A percentile compares a stretch with the other conserved stretches of the same genome.
Evolutionary conservation across 2,797 vertebrate genomes (phyloP).

Genomic region (Darevskia mixta): DNA sequence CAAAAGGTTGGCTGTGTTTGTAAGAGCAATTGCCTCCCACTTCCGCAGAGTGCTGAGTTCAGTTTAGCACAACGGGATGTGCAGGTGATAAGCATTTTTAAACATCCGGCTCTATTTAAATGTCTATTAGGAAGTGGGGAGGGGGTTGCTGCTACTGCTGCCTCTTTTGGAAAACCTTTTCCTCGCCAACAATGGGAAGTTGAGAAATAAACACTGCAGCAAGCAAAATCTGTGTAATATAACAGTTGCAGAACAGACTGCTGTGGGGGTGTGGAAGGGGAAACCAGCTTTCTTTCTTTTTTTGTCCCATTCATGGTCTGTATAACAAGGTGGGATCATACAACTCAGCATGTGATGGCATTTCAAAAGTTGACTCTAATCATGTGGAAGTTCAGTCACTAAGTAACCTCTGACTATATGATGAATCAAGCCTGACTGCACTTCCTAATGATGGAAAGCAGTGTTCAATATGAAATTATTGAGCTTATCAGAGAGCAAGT

Average conservation of each 20-base stretch:
- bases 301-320: neutral
- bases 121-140: neutral
- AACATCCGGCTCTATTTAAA: neutral
- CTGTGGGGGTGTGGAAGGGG: neutral
- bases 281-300: neutral
- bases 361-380: neutral
- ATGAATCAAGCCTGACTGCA: too few relatives aligned
- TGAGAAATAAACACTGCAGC: neutral
- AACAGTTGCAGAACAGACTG: neutral
- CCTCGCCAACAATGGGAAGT: neutral
- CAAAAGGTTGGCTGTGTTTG: constrained; percentile 15
- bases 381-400: neutral
- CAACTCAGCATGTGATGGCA: neutral
- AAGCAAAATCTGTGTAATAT: neutral
- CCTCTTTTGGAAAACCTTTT: neutral
- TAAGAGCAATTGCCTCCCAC: constrained; percentile 1
- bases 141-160: neutral
- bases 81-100: neutral
- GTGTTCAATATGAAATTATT: neutral
- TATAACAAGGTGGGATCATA: neutral
- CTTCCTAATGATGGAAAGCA: neutral
- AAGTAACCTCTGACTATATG: neutral
- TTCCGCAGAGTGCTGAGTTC: neutral
- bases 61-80: constrained; percentile 12
- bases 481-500: neutral